These are phyloP conservation scores for Bedellia somnulentella DNA, from an alignment of 2,888 invertebrate genomes.

Conservation along the genomic window DNA sequence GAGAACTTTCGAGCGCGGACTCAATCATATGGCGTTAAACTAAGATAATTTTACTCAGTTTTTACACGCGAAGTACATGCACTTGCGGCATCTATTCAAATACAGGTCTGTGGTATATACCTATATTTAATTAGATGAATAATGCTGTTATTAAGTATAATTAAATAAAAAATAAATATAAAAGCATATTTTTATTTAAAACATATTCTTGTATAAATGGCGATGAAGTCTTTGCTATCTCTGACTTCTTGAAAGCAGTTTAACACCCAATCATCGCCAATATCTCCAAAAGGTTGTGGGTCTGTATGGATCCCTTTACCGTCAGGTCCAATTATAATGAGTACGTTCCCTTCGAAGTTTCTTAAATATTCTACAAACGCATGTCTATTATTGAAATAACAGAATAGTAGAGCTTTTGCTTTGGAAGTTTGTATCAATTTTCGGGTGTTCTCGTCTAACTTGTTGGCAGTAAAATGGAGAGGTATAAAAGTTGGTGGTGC, in stretches of 20 bases:
- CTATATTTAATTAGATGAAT: too few species aligned
- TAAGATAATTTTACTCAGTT: too few species aligned
- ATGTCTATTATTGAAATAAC: slow-evolving; percentile 75
- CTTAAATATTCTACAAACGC: slow-evolving; percentile 71
- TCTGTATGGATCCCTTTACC: slow-evolving; percentile 68
- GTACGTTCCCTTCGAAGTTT: slow-evolving; percentile 62
- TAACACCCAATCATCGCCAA: slow-evolving; percentile 63
- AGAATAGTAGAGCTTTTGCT: slow-evolving; percentile 69
- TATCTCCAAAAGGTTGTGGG: slow-evolving; percentile 66
- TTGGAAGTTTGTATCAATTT: slow-evolving; percentile 34
- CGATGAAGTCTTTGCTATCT: slow-evolving; percentile 66
- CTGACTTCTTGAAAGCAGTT: slow-evolving; percentile 60
- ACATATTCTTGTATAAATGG: slow-evolving; percentile 46
- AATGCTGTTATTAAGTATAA: too few species aligned
- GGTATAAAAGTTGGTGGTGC: slow-evolving; percentile 72
- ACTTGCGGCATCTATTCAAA: too few species aligned
- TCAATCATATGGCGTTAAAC: too few species aligned
- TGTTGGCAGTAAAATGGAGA: slow-evolving; percentile 53
- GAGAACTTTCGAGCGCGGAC: too few species aligned
- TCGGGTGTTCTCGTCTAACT: slow-evolving; percentile 29
- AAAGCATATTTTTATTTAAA: too few species aligned
- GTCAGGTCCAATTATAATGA: slow-evolving; percentile 76
- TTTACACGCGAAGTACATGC: too few species aligned
- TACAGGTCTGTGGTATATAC: too few species aligned
- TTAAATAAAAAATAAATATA: too few species aligned